Evolutionary conservation across 2,113 vertebrate species (phyloP).

Genomic region (Burhinus oedicnemus): DNA sequence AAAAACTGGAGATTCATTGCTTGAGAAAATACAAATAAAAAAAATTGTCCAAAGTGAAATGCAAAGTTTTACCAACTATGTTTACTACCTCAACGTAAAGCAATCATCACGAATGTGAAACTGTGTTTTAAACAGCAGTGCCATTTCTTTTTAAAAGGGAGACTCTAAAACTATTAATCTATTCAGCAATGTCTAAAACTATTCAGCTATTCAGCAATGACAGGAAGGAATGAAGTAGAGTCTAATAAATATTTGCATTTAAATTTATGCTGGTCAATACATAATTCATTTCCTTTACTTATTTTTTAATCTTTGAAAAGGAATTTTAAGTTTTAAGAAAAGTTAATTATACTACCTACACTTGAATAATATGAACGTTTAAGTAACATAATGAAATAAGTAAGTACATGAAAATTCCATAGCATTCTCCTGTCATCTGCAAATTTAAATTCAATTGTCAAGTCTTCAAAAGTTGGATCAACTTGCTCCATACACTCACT

Average conservation of each 20-base stretch:
- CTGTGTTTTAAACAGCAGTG: neutral
- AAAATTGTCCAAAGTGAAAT: neutral
- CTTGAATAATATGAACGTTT: neutral
- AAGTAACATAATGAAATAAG: neutral
- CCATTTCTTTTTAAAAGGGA: neutral
- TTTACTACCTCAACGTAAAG: neutral
- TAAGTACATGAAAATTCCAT: neutral
- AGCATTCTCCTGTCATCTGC: neutral
- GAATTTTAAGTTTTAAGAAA: neutral
- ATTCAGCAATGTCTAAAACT: neutral
- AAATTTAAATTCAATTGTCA: neutral
- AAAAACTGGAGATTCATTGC: neutral
- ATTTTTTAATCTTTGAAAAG: constrained; percentile 5
- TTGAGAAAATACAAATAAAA: neutral
- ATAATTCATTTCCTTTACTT: neutral
- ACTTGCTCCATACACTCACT: neutral
- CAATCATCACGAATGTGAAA: neutral
- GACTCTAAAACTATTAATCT: neutral
- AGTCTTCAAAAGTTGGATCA: neutral
- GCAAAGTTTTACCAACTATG: neutral
- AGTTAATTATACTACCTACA: neutral
- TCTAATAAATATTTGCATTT: neutral
- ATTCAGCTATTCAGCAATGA: neutral
- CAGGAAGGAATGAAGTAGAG: neutral
- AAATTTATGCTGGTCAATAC: neutral